A percentile compares a stretch with the other conserved stretches of the same genome.
These are phyloP conservation scores for Argynnis bischoffii DNA, from an alignment of 2,888 invertebrate species.

Conservation along the genomic window DNA sequence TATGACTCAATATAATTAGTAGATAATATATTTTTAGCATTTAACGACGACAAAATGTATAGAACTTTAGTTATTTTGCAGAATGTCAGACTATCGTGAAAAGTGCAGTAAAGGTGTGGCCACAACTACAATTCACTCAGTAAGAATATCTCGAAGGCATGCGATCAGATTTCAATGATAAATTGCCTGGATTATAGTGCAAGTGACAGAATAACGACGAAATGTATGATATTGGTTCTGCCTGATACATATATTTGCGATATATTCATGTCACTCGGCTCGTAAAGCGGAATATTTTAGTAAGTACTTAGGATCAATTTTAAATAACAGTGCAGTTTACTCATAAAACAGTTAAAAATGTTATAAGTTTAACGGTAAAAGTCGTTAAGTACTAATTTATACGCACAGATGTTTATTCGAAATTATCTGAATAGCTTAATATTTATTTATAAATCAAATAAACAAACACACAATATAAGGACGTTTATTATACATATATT, in stretches of 20 bases:
- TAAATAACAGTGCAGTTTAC: too few species aligned
- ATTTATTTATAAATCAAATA: too few species aligned
- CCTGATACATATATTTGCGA: background rate
- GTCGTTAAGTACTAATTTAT: too few species aligned
- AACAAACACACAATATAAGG: too few species aligned
- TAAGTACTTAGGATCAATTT: too few species aligned
- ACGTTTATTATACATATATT: too few species aligned
- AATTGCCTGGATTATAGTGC: slow-evolving; percentile 8
- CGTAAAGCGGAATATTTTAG: too few species aligned
- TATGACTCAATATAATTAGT: slow-evolving; percentile 9
- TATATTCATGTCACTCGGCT: too few species aligned
- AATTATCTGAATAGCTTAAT: too few species aligned
- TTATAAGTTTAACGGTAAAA: too few species aligned
- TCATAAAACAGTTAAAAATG: too few species aligned
- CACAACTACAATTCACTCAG: background rate
- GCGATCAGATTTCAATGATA: slow-evolving; percentile 7
- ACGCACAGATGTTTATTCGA: too few species aligned
- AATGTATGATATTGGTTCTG: slow-evolving; percentile 10
- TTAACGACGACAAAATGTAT: slow-evolving; percentile 13
- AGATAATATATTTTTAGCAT: slow-evolving; percentile 11
- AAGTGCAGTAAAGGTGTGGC: slow-evolving; percentile 20
- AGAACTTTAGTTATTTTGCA: slow-evolving; percentile 12
- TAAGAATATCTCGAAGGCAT: slow-evolving; percentile 9
- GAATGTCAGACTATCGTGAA: slow-evolving; percentile 15
- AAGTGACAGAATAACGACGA: slow-evolving; percentile 7